Evolutionary conservation across 2,888 invertebrate species (phyloP).

Genomic region (Sepiola atlantica): DNA sequence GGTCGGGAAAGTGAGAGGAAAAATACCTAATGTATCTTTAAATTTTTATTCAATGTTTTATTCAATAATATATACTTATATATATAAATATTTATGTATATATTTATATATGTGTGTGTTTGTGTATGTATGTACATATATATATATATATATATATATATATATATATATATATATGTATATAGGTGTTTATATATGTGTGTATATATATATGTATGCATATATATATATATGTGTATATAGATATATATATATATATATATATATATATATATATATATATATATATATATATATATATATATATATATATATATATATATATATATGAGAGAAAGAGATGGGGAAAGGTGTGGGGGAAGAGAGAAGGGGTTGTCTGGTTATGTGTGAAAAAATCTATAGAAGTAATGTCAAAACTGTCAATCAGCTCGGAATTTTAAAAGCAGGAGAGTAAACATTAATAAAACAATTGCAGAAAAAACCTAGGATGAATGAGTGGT

Average conservation of each 20-base stretch:
- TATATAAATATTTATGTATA: background rate
- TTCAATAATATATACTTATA: background rate
- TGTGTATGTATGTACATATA: background rate
- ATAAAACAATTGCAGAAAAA: background rate
- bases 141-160: background rate
- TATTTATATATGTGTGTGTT: background rate
- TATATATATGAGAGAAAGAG: background rate
- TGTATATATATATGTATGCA: background rate
- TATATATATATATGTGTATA: background rate
- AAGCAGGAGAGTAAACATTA: too few species aligned
- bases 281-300: slow-evolving; percentile 32
- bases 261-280: slow-evolving; percentile 32
- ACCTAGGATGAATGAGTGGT: background rate
- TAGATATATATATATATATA: background rate
- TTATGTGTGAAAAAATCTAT: too few species aligned
- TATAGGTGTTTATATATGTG: background rate
- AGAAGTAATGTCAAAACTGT: background rate
- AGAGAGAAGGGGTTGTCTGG: too few species aligned
- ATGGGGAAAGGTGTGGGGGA: too few species aligned
- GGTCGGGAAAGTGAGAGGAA: too few species aligned
- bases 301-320: slow-evolving; percentile 19
- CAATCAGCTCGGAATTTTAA: background rate
- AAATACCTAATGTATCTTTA: too few species aligned
- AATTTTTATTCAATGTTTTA: too few species aligned
- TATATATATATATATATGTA: slow-evolving; percentile 10